phyloP scores from a whole-genome alignment of 2,113 vertebrate species.

The Eurystomus gularis region DNA sequence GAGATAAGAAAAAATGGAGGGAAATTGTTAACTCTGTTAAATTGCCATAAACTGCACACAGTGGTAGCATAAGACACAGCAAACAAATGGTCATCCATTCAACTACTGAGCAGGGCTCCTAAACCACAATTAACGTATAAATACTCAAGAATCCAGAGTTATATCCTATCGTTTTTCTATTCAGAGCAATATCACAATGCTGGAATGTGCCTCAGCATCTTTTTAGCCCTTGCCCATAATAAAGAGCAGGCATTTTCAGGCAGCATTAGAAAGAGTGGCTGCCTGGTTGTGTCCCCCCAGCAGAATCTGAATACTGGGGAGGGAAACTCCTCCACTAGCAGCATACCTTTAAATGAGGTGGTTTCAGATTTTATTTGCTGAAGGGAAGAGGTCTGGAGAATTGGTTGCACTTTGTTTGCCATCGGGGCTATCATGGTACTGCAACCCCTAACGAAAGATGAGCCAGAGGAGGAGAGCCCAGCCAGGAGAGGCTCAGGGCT shows the following conservation, averaged over 20 bases:
- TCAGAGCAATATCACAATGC: neutral
- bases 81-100: conserved; percentile 29
- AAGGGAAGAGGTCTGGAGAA: neutral
- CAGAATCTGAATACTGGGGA: neutral
- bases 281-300: neutral
- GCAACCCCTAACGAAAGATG: neutral
- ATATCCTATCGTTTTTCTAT: neutral
- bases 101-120: neutral
- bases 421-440: neutral
- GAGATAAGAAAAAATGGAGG: conserved; percentile 55
- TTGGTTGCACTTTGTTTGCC: neutral
- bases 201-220: neutral
- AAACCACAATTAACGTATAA: conserved; percentile 24
- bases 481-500: neutral
- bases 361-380: neutral
- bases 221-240: neutral
- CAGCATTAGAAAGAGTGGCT: neutral
- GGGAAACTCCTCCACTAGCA: neutral
- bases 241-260: neutral
- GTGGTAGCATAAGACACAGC: neutral
- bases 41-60: conserved; percentile 13
- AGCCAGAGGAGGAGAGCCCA: neutral
- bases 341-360: neutral
- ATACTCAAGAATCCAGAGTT: neutral
- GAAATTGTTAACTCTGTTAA: conserved; percentile 35